A percentile compares a stretch with the other conserved stretches of the same genome.
Evolutionary conservation across 2,113 vertebrate genomes (phyloP).

Genomic region (Bujurquina vittata): DNA sequence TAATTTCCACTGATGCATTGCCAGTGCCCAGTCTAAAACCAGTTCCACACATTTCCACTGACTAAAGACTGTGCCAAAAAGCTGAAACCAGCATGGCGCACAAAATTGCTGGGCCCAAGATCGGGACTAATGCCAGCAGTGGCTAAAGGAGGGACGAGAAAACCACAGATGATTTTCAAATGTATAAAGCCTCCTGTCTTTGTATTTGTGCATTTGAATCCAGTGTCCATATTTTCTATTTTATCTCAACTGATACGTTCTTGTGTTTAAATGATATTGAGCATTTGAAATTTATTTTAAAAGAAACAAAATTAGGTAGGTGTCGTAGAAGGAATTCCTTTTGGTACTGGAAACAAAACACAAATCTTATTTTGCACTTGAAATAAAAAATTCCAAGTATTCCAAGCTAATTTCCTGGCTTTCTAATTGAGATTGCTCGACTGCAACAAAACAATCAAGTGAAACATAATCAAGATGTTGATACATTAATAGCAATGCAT

Average conservation of each 20-base stretch:
- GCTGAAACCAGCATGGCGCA: background rate
- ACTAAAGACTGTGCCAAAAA: background rate
- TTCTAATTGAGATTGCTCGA: background rate
- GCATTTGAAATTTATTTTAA: background rate
- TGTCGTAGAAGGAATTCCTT: background rate
- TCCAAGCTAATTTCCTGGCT: background rate
- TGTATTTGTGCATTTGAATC: background rate
- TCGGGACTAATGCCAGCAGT: background rate
- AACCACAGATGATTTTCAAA: slow-evolving; percentile 1
- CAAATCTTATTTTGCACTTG: background rate
- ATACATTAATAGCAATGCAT: background rate
- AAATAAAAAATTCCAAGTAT: background rate
- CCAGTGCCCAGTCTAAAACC: background rate
- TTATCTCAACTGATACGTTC: background rate
- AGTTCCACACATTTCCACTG: background rate
- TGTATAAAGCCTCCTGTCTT: background rate
- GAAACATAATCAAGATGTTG: background rate
- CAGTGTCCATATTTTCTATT: background rate
- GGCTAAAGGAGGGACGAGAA: background rate
- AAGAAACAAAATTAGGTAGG: background rate
- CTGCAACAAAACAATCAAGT: background rate
- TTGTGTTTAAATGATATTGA: background rate
- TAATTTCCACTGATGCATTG: background rate
- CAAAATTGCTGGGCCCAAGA: background rate
- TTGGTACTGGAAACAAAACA: background rate